A percentile compares a stretch with the other conserved stretches of the same genome.
phyloP scores from a whole-genome alignment of 1,140 invertebrate genomes.

The Ceratitis capitata region DNA sequence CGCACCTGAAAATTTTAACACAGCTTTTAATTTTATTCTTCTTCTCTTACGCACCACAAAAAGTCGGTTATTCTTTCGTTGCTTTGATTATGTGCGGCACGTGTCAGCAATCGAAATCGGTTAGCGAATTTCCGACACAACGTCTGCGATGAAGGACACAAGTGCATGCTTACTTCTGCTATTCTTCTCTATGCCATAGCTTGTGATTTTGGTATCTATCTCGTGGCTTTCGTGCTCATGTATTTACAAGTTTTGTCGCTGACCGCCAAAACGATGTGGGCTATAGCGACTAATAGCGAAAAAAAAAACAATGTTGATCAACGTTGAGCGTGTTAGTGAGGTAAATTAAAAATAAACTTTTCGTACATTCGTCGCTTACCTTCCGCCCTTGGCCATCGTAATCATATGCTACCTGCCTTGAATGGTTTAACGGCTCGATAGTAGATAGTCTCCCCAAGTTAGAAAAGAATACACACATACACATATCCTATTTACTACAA shows the following conservation, averaged over 20 bases:
- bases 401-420: not conserved
- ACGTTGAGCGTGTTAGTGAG: not conserved
- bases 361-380: not conserved
- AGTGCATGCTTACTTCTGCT: not conserved
- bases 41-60: not conserved
- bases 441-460: not conserved
- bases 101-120: not conserved
- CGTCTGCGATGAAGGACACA: not conserved
- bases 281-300: not conserved
- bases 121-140: slow-evolving; percentile 1
- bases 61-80: not conserved
- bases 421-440: not conserved
- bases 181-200: not conserved
- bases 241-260: slow-evolving; percentile 16
- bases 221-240: slow-evolving; percentile 2
- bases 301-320: not conserved
- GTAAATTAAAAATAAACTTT: slow-evolving; percentile 18
- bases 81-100: not conserved
- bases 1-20: not conserved
- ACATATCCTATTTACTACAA: too few relatives aligned
- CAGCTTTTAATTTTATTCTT: not conserved
- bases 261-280: slow-evolving; percentile 3
- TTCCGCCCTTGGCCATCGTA: not conserved
- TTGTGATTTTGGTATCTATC: not conserved
- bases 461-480: too few relatives aligned